Evolutionary conservation across 2,888 invertebrate species (phyloP).

Genomic region (Cistogaster globosa): DNA sequence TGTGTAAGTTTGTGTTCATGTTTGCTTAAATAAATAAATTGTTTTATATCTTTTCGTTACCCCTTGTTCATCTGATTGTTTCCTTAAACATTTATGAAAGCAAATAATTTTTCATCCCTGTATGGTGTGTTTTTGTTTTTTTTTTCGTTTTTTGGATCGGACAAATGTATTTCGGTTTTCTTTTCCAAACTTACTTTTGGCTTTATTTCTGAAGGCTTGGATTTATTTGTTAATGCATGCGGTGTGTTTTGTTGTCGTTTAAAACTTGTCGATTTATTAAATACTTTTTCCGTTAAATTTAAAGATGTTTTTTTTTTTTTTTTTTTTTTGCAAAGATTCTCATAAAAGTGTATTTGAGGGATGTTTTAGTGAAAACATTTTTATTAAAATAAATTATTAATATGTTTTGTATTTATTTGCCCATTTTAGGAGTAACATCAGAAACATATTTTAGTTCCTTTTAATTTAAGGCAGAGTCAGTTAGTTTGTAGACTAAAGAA

Average conservation of each 20-base stretch:
- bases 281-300: slow-evolving; percentile 68
- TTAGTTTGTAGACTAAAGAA: too few species aligned
- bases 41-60: not conserved
- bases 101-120: slow-evolving; percentile 39
- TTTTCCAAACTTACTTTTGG: slow-evolving; percentile 24
- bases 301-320: slow-evolving; percentile 61
- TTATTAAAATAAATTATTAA: too few species aligned
- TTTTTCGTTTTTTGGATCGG: not conserved
- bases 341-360: slow-evolving; percentile 1
- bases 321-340: slow-evolving; percentile 46
- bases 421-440: too few species aligned
- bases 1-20: not conserved
- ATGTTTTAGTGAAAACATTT: slow-evolving; percentile 1
- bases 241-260: slow-evolving; percentile 51
- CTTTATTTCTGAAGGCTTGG: slow-evolving; percentile 62
- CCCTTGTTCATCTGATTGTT: slow-evolving; percentile 19
- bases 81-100: not conserved
- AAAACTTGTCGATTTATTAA: slow-evolving; percentile 66
- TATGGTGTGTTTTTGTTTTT: not conserved
- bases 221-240: slow-evolving; percentile 37
- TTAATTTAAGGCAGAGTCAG: too few species aligned
- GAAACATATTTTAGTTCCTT: too few species aligned
- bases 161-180: slow-evolving; percentile 29
- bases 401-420: too few species aligned
- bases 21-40: not conserved